A percentile compares a stretch with the other conserved stretches of the same genome.
These are phyloP conservation scores for Callyntrura sp. DNA, from an alignment of 2,888 invertebrate genomes.

Conservation along the genomic window DNA sequence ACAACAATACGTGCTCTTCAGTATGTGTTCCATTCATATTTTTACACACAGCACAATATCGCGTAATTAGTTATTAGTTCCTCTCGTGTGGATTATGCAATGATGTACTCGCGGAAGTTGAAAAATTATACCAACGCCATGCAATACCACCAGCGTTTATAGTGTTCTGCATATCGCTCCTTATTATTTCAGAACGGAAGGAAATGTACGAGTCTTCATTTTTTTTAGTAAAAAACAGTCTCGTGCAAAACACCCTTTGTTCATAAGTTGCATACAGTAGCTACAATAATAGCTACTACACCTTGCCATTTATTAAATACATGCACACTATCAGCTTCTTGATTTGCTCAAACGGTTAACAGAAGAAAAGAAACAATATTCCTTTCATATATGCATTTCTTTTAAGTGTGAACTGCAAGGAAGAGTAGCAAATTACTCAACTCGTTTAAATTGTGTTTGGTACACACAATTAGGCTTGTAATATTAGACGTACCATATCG, in stretches of 20 bases:
- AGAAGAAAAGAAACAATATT: not conserved
- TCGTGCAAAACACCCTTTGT: not conserved
- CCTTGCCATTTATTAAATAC: not conserved
- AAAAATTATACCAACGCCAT: conserved; percentile 36
- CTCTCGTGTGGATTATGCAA: conserved; percentile 72
- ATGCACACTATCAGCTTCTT: not conserved
- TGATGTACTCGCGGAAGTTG: conserved; percentile 72
- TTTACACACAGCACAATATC: conserved; percentile 18
- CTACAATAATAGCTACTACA: too few relatives aligned
- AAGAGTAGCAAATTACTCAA: conserved; percentile 35
- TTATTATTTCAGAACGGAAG: conserved; percentile 71
- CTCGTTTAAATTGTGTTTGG: conserved; percentile 20
- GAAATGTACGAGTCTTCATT: conserved; percentile 58
- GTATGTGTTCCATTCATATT: not conserved
- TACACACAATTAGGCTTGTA: not conserved
- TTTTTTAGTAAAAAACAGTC: conserved; percentile 15
- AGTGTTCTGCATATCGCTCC: too few relatives aligned
- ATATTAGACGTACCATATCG: not conserved
- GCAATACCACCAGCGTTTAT: not conserved
- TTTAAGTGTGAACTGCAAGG: conserved; percentile 45
- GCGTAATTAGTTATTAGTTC: conserved; percentile 74
- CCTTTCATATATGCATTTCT: too few relatives aligned
- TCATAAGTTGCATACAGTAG: not conserved
- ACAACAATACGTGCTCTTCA: not conserved
- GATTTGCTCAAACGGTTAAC: not conserved